Base-by-base conservation (phyloP, 2,797 vertebrate species). In the Dipus sagitta region DNA sequence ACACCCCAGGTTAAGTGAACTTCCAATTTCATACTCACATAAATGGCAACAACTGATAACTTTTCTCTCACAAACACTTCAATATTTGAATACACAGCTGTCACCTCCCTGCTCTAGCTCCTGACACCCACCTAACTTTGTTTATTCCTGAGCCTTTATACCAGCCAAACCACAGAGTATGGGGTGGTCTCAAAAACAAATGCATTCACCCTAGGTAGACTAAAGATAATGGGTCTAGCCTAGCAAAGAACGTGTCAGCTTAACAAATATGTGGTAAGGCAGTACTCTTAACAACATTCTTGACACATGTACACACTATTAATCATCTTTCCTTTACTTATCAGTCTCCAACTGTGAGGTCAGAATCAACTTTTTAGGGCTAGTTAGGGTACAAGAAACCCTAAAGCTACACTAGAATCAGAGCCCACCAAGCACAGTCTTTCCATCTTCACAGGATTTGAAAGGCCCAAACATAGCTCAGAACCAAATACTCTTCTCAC, bases 21-120 rank as follows among this genome's bases (percentile, higher is more conserved):
- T 97, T 98, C 96, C 94, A 97, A 97, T 97, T 98, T 97, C 97
- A 97, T 96, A 95, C 95, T 97, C 92, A 90, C 91, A 79, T 87
- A 87, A 97, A 92, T 84, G 96, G 95, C 97, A 97, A 96, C 95
- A 94, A 96, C 94, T 52, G 94, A 96, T 85, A 93, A 93, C 92
- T 97, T 96, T 96, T 95, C 96, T 97, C 96, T 97, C 92, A 86
- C 88, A 88, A 97, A 96, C 88, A 96, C 96, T 94, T 95, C 91
- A 95, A 93, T 91, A 92, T 93, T 80, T 26, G 93, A 95, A 96
- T 58, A 84, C 85, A 38, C 97, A 97, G 97, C 97, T 98, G 96
- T 95, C 96, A 91, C 88, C 85, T 92, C 74, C 72, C 90, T 65
- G 79, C 86, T 83, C 79, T 58, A 71, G 71, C 92, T 95, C 92